Evolutionary conservation across 1,140 invertebrate species (phyloP).

Genomic region (Cotesia chilonis): DNA sequence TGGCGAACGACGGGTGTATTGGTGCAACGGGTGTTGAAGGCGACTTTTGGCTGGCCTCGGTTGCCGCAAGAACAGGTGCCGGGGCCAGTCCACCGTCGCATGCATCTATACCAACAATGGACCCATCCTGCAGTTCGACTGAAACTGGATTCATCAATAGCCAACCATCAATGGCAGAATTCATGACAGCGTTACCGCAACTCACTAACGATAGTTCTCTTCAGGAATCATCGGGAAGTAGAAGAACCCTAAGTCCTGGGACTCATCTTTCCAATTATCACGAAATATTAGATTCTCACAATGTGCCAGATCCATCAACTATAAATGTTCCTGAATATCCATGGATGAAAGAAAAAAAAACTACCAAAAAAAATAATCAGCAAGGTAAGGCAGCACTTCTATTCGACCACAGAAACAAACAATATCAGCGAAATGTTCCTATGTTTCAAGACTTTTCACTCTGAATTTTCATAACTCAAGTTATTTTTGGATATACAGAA

Average conservation of each 20-base stretch:
- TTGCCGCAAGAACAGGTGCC: slow-evolving; percentile 65
- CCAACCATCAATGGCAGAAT: slow-evolving; percentile 92
- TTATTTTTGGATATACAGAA: too few species aligned
- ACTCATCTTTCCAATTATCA: slow-evolving; percentile 66
- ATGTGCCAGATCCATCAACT: slow-evolving; percentile 68
- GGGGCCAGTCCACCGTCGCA: slow-evolving; percentile 63
- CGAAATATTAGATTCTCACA: slow-evolving; percentile 68
- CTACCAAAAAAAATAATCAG: slow-evolving; percentile 84
- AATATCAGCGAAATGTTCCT: too few species aligned
- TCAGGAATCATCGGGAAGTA: slow-evolving; percentile 68
- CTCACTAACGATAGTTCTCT: slow-evolving; percentile 69
- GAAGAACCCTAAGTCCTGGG: slow-evolving; percentile 69
- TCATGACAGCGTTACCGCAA: slow-evolving; percentile 84
- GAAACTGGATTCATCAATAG: slow-evolving; percentile 92
- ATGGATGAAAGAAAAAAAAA: slow-evolving; percentile 98
- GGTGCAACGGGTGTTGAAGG: slow-evolving; percentile 50
- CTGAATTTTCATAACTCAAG: too few species aligned
- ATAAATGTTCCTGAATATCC: slow-evolving; percentile 91
- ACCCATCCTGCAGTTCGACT: slow-evolving; percentile 62
- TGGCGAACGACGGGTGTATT: slow-evolving; percentile 60
- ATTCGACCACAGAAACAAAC: too few species aligned
- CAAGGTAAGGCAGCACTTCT: slow-evolving; percentile 75
- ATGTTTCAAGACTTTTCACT: too few species aligned
- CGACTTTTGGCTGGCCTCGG: slow-evolving; percentile 69
- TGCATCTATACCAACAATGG: slow-evolving; percentile 59